Base-by-base conservation (phyloP, 64 coral and sea anemone genomes). In the Platygyra sinensis region DNA sequence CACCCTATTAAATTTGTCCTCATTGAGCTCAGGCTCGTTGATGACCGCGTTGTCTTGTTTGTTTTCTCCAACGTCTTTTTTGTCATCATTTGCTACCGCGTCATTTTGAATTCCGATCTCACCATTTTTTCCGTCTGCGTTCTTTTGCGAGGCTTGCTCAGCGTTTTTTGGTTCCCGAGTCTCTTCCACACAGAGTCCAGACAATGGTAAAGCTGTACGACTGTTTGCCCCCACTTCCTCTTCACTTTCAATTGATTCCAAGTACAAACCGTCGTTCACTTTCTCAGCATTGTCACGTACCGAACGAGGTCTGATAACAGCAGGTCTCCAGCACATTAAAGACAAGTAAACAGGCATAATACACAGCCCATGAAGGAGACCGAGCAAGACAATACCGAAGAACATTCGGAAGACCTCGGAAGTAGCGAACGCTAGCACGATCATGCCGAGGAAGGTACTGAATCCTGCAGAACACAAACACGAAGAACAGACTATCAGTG, bases 331-430 rank as follows among this genome's bases (percentile, higher is more conserved):
- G 50, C 76, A 79, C 76, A 79, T 50, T 5, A 79, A 79, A 13
- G 76, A 79, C 76, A 79, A 1, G 7, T 79, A 79, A 25, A 79
- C 76, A 28, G 76, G 76, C 76, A 79, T 55, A 55, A 79, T 79
- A n/a, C 76, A 79, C 24, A 79, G 25, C 2, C 76, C 76, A 24
- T 79, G 76, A 55, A 79, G 22, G 28, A 79, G 76, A 16, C 76
- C 76, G 49, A 79, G n/a, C 22, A 50, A 51, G 22, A 79, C 76
- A 7, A 79, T 79, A 1, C 76, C 76, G 39, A 77, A 46, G 33
- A 77, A 77, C 74, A 77, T 77, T 77, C 74, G 74, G 74, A 77
- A 77, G 17, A 77, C n/a, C 19, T 77, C 74, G 4, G 74, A 77
- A 24, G 74, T 4, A 8, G 74, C 74, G 22, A 77, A 77, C 20